Base-by-base conservation (phyloP, 2,113 vertebrate species). In the Monarcha castaneiventris region DNA sequence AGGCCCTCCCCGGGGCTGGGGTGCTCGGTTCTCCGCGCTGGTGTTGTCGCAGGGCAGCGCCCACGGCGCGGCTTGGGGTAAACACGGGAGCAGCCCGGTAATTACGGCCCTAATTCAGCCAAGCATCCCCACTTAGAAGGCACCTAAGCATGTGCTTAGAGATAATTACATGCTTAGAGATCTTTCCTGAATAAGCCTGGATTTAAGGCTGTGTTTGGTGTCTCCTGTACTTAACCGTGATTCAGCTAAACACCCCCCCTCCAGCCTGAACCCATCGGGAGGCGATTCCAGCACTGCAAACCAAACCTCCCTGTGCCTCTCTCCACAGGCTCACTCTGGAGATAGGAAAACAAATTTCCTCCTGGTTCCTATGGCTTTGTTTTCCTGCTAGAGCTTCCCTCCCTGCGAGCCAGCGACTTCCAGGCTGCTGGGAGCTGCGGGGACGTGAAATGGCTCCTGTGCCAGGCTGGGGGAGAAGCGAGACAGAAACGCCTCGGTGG, bases 201-300 rank as follows among this genome's bases (percentile, higher is more conserved):
- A 49, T 87, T 89, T 82, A 43, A 58, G 87, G 83, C 84, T 6
- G 87, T 4, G 72, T 74, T 91, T 41, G 90, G 78, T 75, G 88
- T 64, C 93, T 89, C 69, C 93, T 81, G 86, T 35, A 18, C 86
- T 87, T 51, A 84, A 7, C 87, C 5, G 69, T 64, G 94, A 89
- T 78, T 89, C 93, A 92, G 86, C 84, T 7, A 1, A 87, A 64
- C 66, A 27, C 43, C 51, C 46, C 8, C 33, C 49, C 59, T 62
- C 5, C 52, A n/a, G 21, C 73, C 74, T 81, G 3, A 44, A 66
- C 9, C 26, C 90, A 2, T 6, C 2, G 0, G 9, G 48, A 13
- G 18, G 75, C 5, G 46, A 48, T 41, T 16, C 33, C 66, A 10
- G 62, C 18, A 0, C 76, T 10, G 27, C 19, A 12, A n/a, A 7